Base-by-base conservation (phyloP, 2,797 vertebrate genomes). In the Huso huso region DNA sequence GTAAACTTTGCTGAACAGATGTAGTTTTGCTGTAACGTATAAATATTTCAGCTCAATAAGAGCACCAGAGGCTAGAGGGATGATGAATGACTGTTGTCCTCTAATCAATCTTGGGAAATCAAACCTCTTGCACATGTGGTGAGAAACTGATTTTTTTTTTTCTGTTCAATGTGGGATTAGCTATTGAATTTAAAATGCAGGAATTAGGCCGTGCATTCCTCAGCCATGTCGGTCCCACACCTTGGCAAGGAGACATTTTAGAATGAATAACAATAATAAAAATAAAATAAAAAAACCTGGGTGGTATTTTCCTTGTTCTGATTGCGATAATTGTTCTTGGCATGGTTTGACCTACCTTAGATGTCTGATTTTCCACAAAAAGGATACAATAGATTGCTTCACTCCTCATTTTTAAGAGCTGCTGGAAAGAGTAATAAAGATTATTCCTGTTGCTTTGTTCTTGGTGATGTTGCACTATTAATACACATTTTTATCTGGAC, bases 41-140 rank as follows among this genome's bases (percentile, higher is more conserved):
- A 78, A 77, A 77, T 75, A 82, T 79, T 79, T 78, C 71, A 70
- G 76, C 75, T 74, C 75, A 71, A 72, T 73, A 79, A 76, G 77
- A 76, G 77, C 72, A 73, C 67, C 68, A 66, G 61, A 18, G 74
- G 73, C 65, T 66, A 76, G 51, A 10, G 6, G 71, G 73, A 73
- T 66, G 74, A 82, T 77, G 76, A 79, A 84, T 82, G 69, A 68
- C 74, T 66, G 73, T 75, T 83, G 68, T 79, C 71, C 67, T 65
- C 51, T 68, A 78, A 76, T 70, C 78, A 79, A 77, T 79, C 71
- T 76, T 72, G 69, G 72, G 74, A 82, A 84, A 79, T 71, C 69
- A 81, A 76, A 71, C 71, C 70, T 63, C 66, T 69, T 11, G 64
- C 67, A 70, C 59, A 4, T 8, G 67, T 10, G 8, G 65, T 48